Percentiles rank a stretch among this genome's conserved stretches.
Conservation (phyloP, 2,888 invertebrate genomes). For the Lamproptera curius region DNA sequence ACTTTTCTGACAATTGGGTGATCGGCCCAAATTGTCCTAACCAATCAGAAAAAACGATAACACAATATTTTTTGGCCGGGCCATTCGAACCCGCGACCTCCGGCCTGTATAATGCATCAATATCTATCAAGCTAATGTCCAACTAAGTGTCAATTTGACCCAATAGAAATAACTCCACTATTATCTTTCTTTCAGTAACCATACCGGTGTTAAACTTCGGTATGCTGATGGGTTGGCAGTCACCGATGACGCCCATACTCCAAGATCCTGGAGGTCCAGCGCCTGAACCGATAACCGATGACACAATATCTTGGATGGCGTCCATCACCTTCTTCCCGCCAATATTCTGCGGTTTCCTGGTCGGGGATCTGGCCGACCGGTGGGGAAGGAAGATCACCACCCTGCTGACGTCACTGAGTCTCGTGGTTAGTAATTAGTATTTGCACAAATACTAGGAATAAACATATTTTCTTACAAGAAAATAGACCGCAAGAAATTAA, state of each 20-base stretch:
- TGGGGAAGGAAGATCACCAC: conserved; percentile 75
- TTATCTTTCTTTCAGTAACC: conserved; percentile 59
- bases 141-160: too few relatives aligned
- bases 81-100: too few relatives aligned
- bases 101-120: too few relatives aligned
- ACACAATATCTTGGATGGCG: conserved; percentile 77
- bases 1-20: too few relatives aligned
- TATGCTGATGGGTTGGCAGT: conserved; percentile 78
- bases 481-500: too few relatives aligned
- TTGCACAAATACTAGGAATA: too few relatives aligned
- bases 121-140: too few relatives aligned
- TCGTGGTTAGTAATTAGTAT: conserved; percentile 72
- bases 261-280: conserved; percentile 65
- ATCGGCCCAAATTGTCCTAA: too few relatives aligned
- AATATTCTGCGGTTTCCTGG: conserved; percentile 72
- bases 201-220: conserved; percentile 76
- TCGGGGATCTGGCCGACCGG: conserved; percentile 71
- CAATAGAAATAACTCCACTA: too few relatives aligned
- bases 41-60: too few relatives aligned
- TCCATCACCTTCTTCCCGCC: conserved; percentile 77
- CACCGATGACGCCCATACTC: conserved; percentile 74
- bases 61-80: too few relatives aligned
- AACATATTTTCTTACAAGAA: too few relatives aligned
- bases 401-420: conserved; percentile 73
- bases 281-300: conserved; percentile 64